Evolutionary conservation across 2,888 invertebrate species (phyloP).

Genomic region (Lasioglossum oenotherae): DNA sequence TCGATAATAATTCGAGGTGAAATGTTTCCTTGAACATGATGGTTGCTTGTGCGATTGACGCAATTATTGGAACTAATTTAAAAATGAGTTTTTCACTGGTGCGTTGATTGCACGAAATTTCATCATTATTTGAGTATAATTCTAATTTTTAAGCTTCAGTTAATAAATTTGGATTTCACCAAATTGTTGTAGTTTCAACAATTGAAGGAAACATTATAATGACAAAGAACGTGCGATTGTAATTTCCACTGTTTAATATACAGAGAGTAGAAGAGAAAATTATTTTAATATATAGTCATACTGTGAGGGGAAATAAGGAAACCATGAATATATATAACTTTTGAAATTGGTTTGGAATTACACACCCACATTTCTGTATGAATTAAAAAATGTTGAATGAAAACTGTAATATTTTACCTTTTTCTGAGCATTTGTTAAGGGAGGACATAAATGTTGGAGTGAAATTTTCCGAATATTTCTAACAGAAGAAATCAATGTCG

Average conservation of each 20-base stretch:
- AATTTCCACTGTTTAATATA: neutral
- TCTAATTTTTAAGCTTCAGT: neutral
- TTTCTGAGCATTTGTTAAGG: neutral
- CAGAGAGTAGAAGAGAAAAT: neutral
- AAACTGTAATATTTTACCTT: neutral
- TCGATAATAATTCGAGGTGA: neutral
- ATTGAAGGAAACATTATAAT: neutral
- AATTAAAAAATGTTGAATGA: neutral
- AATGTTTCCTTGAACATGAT: neutral
- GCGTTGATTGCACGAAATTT: neutral
- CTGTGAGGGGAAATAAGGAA: neutral
- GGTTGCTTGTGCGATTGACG: neutral
- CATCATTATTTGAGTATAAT: neutral
- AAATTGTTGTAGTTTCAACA: neutral
- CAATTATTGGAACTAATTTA: neutral
- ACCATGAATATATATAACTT: neutral
- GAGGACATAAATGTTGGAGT: neutral
- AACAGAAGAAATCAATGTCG: neutral
- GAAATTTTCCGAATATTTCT: neutral
- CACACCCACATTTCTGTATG: neutral
- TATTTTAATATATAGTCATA: neutral
- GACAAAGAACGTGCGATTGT: neutral
- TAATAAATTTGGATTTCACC: neutral
- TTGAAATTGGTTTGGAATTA: neutral
- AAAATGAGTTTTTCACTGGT: neutral